A percentile compares a stretch with the other conserved stretches of the same genome.
phyloP scores from a whole-genome alignment of 2,888 invertebrate species.

The Tyria jacobaeae region DNA sequence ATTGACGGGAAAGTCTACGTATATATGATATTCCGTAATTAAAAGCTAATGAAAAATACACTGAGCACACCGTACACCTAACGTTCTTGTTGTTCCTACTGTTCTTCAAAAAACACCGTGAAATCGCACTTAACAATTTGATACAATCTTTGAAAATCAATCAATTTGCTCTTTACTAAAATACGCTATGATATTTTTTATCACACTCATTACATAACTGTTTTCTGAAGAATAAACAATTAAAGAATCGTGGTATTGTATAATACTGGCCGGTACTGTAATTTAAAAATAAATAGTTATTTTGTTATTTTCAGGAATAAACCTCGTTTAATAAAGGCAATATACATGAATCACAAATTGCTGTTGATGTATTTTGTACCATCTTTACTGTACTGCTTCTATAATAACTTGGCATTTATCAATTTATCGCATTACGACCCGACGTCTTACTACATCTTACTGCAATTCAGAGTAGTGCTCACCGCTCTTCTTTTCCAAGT shows the following conservation, averaged over 20 bases:
- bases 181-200: too few species aligned
- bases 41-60: neutral
- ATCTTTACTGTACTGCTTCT: conserved; percentile 95
- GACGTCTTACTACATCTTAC: conserved; percentile 95
- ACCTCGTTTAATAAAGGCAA: conserved; percentile 84
- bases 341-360: conserved; percentile 88
- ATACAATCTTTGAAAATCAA: too few species aligned
- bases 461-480: conserved; percentile 96
- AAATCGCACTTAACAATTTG: too few species aligned
- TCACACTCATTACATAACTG: too few species aligned
- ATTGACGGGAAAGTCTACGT: neutral
- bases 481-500: conserved; percentile 97
- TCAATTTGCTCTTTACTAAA: too few species aligned
- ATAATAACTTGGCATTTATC: conserved; percentile 97
- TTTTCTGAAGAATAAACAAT: too few species aligned
- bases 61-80: neutral
- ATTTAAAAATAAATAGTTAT: neutral
- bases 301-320: conserved; percentile 87
- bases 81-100: too few species aligned
- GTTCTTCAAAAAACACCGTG: too few species aligned
- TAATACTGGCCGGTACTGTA: too few species aligned
- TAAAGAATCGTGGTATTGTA: too few species aligned
- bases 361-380: conserved; percentile 95
- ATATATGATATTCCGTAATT: too few species aligned
- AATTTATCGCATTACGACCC: conserved; percentile 97